Conservation (phyloP, 2,888 invertebrate species). For the Eristalinus sepulchralis region DNA sequence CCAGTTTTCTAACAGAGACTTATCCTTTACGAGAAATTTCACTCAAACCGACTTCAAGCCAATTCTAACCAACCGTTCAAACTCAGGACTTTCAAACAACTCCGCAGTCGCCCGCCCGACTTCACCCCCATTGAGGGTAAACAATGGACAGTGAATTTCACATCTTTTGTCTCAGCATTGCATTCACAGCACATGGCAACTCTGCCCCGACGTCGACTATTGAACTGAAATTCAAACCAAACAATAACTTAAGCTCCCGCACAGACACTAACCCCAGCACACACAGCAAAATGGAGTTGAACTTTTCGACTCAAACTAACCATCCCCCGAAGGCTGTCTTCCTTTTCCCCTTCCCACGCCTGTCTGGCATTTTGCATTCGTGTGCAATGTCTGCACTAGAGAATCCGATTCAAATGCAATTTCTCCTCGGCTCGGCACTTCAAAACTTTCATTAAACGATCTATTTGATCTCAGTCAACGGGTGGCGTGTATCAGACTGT, state of each 20-base stretch:
- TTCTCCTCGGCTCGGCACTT: background rate
- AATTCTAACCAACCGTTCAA: too few relatives aligned
- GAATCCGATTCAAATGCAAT: background rate
- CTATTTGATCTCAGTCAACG: background rate
- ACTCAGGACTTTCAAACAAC: too few relatives aligned
- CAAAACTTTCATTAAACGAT: slow-evolving; percentile 17
- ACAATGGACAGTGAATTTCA: background rate
- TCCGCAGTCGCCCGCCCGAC: too few relatives aligned
- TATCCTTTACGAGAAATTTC: too few relatives aligned
- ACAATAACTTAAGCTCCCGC: slow-evolving; percentile 11
- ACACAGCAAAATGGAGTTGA: background rate
- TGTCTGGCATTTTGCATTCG: background rate
- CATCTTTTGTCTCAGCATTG: background rate
- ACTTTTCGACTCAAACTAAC: slow-evolving; percentile 26
- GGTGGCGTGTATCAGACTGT: background rate
- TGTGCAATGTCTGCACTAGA: background rate
- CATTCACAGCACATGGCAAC: slow-evolving; percentile 36
- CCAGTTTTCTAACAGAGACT: too few relatives aligned
- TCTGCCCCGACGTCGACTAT: slow-evolving; percentile 34
- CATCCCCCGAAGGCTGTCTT: background rate
- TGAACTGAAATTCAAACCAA: slow-evolving; percentile 2
- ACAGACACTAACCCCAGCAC: slow-evolving; percentile 15
- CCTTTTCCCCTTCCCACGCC: background rate
- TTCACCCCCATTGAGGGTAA: background rate
- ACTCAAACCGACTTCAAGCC: too few relatives aligned